Conservation (phyloP, 1,140 invertebrate genomes). For the Drosophila neocordata region DNA sequence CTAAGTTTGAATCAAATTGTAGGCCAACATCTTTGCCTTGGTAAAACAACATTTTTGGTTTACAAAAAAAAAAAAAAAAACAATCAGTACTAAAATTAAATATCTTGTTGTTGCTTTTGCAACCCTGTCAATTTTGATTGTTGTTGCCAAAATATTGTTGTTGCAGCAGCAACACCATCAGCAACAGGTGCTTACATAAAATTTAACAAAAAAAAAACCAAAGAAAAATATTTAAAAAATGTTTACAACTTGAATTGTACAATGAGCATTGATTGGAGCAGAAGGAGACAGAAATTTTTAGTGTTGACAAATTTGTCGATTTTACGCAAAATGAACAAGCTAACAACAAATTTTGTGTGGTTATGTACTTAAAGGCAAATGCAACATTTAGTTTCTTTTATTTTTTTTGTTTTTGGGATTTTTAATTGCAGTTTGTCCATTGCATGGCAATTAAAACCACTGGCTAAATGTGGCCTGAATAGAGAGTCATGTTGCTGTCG, state of each 20-base stretch:
- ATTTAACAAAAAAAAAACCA: constrained; percentile 34
- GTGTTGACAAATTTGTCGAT: constrained; percentile 69
- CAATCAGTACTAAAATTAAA: too few species aligned
- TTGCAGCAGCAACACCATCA: constrained; percentile 38
- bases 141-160: constrained; percentile 14
- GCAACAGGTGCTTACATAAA: constrained; percentile 51
- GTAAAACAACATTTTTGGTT: too few species aligned
- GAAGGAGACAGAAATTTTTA: constrained; percentile 6
- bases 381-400: constrained; percentile 45
- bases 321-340: constrained; percentile 46
- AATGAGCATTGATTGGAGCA: constrained; percentile 59
- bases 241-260: constrained; percentile 67
- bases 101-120: too few species aligned
- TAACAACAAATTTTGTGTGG: neutral
- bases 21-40: too few species aligned
- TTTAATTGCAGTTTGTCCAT: constrained; percentile 51
- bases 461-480: constrained; percentile 29
- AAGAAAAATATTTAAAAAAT: constrained; percentile 37
- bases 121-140: neutral
- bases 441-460: constrained; percentile 59
- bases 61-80: too few species aligned
- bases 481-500: constrained; percentile 10
- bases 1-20: too few species aligned
- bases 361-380: constrained; percentile 59
- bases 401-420: constrained; percentile 18